Percentiles rank a stretch among this genome's conserved stretches.
These are phyloP conservation scores for Eupithecia tripunctaria DNA, from an alignment of 2,888 invertebrate genomes.

Conservation along the genomic window DNA sequence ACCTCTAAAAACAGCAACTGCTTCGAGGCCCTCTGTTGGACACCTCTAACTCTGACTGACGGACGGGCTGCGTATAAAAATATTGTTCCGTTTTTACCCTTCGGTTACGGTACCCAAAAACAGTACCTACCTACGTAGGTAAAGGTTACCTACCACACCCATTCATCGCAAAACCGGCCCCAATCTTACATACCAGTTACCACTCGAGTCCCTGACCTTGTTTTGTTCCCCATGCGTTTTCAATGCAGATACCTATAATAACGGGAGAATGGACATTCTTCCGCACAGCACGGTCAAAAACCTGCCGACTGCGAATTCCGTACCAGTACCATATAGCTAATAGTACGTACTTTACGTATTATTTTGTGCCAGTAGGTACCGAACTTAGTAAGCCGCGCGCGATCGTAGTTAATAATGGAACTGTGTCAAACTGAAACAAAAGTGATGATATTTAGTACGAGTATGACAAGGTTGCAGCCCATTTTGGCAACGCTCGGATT, in stretches of 20 bases:
- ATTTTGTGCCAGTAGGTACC: neutral
- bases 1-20: too few relatives aligned
- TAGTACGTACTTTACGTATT: too few relatives aligned
- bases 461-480: too few relatives aligned
- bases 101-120: neutral
- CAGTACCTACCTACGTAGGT: neutral
- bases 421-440: neutral
- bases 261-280: slow-evolving; percentile 61
- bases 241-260: slow-evolving; percentile 41
- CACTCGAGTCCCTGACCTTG: slow-evolving; percentile 13
- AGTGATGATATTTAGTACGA: too few relatives aligned
- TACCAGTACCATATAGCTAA: slow-evolving; percentile 12
- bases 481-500: too few relatives aligned
- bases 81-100: too few relatives aligned
- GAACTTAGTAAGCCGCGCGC: neutral
- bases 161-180: slow-evolving; percentile 15
- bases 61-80: too few relatives aligned
- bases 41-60: too few relatives aligned
- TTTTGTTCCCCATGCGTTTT: slow-evolving; percentile 19
- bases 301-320: slow-evolving; percentile 56
- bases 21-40: too few relatives aligned
- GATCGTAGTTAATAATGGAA: neutral
- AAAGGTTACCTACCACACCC: neutral
- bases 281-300: slow-evolving; percentile 53
- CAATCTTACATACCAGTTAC: slow-evolving; percentile 12